phyloP scores from a whole-genome alignment of 2,797 vertebrate species.

The Microctenopoma stevenorrisi region DNA sequence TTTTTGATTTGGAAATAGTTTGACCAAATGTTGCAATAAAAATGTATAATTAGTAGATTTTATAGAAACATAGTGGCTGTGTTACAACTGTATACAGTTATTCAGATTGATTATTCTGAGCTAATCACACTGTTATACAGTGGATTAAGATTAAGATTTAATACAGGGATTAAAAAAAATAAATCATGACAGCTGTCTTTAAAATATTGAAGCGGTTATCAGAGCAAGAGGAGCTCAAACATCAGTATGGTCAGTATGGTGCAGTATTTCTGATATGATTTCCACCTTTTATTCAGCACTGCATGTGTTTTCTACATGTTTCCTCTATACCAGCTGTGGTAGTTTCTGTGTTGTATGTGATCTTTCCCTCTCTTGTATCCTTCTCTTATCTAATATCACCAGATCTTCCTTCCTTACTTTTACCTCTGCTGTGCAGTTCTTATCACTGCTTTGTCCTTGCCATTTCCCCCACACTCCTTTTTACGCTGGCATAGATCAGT shows the following conservation, averaged over 20 bases:
- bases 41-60: too few relatives aligned
- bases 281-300: neutral
- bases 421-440: conserved; percentile 11
- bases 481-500: conserved; percentile 6
- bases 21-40: too few relatives aligned
- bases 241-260: neutral
- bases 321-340: neutral
- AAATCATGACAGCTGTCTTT: neutral
- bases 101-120: neutral
- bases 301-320: neutral
- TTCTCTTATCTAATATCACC: neutral
- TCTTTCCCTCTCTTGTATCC: neutral
- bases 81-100: neutral
- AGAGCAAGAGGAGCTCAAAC: neutral
- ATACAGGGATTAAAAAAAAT: neutral
- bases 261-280: neutral
- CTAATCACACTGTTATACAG: neutral
- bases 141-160: neutral
- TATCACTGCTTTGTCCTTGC: conserved; percentile 35
- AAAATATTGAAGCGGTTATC: neutral
- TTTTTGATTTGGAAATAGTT: too few relatives aligned
- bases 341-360: neutral
- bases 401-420: neutral
- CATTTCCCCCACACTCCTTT: conserved; percentile 10
- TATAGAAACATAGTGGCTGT: too few relatives aligned